These are phyloP conservation scores for Trichonephila clavipes DNA, from an alignment of 1,140 invertebrate species.

Conservation along the genomic window DNA sequence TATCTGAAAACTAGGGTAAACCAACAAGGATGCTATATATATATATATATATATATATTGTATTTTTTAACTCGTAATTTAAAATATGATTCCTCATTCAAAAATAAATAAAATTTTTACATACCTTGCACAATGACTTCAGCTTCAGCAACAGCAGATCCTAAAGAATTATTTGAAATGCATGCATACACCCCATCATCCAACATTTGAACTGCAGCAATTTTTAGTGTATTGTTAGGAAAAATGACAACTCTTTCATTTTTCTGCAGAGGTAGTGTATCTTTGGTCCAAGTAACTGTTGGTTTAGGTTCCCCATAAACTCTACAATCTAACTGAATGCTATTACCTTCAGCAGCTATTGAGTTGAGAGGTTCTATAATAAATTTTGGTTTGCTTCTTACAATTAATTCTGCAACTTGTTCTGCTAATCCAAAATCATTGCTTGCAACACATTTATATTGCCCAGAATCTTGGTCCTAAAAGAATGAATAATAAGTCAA, in stretches of 20 bases:
- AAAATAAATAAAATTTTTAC: neutral
- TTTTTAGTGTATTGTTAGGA: slow-evolving; percentile 81
- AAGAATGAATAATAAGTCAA: slow-evolving; percentile 80
- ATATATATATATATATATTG: no score
- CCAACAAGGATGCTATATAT: no score
- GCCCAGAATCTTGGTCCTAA: slow-evolving; percentile 88
- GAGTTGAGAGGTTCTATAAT: slow-evolving; percentile 80
- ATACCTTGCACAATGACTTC: slow-evolving; percentile 67
- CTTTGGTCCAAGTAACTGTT: slow-evolving; percentile 80
- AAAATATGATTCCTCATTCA: no score
- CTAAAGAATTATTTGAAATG: slow-evolving; percentile 79
- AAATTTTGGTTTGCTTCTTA: slow-evolving; percentile 79
- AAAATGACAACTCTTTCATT: slow-evolving; percentile 80
- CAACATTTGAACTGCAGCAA: slow-evolving; percentile 80
- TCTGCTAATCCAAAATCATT: slow-evolving; percentile 76
- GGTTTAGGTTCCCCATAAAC: slow-evolving; percentile 81
- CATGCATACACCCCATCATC: slow-evolving; percentile 79
- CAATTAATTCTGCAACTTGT: slow-evolving; percentile 46
- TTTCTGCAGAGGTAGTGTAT: slow-evolving; percentile 77
- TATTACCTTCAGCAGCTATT: slow-evolving; percentile 79
- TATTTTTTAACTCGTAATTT: no score
- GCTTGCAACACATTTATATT: slow-evolving; percentile 85
- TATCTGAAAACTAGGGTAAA: no score
- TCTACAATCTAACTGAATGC: slow-evolving; percentile 80
- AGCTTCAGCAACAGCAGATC: slow-evolving; percentile 68